Evolutionary conservation across 2,113 vertebrate genomes (phyloP), one percentile per base, ranked within the genome.

Genomic region (Oceanites oceanicus): DNA sequence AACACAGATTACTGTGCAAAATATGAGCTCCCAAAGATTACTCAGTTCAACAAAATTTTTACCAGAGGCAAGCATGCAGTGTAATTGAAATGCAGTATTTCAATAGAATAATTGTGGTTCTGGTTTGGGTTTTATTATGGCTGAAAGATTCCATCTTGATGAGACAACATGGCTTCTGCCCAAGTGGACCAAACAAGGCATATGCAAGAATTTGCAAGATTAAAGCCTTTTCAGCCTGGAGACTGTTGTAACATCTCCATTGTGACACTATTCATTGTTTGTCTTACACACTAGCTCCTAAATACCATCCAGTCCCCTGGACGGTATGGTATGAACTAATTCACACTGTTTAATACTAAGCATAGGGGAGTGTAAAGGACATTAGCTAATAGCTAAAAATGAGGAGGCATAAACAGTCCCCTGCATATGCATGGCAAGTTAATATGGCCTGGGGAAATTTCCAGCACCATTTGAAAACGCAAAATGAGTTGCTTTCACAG

Each of bases 11-110:
- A 52, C 34, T 82, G 53, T 65, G 49, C 79, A 92, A 91, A 86
- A 84, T n/a, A 84, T 8, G 18, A 91, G 32, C 36, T 96, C 61
- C 58, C 61, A 59, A 94, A 90, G 40, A 91, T 36, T 90, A 52
- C 45, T 75, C 68, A 79, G 52, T 81, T 94, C 89, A 90, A 77
- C 82, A 91, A 87, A 61, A 96, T 68, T 87, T 86, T 91, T 89
- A 91, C 83, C 56, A 85, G 38, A 84, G 79, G 84, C 61, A 89
- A 68, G 49, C 44, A 78, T 23, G 38, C 32, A 77, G 71, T 77
- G 34, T 71, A 84, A 89, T 58, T 75, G 56, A 81, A 86, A 92
- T 68, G 56, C 40, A 65, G 20, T 26, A 36, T 94, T 95, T 90
- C 65, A 67, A 7, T 8, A 65, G 44, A 42, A 66, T 47, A 72